Evolutionary conservation across 1,140 invertebrate genomes (phyloP), one percentile per base, ranked within the genome.

Genomic region (Eumaeus atala): DNA sequence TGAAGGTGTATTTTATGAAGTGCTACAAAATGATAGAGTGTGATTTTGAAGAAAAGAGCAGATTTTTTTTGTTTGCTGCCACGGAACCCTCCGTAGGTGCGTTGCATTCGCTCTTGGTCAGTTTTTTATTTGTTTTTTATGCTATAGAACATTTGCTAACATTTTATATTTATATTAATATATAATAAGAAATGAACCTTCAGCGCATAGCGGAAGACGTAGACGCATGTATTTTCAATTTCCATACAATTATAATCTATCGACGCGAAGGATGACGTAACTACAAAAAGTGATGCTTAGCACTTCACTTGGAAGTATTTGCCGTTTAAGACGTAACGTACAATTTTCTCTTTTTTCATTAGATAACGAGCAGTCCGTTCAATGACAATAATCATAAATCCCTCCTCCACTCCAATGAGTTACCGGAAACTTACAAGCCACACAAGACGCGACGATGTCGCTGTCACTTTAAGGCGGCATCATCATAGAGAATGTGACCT

Each of bases 241-340:
- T 44, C 40, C 40, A 44, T 44, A 44, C 40, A 44, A 44, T 44
- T 44, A 44, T 44, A 14, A 44, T 44, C 40, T 12, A 44, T 44
- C 8, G 14, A 12, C n/a, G 12, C 10, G 37, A n/a, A n/a, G 38
- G 12, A 3, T 44, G 40, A 44, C 14, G 40, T 44, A 44, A 44
- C 40, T 16, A 16, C 17, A 44, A 44, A 44, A 44, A 44, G 14
- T 16, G 40, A 14, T 16, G 17, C 40, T 44, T 44, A 44, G 40
- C 40, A 16, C 14, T 7, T n/a, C 16, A 8, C 7, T 44, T 9
- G 14, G 14, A 44, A 44, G 17, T 16, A 16, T 14, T 44, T 18
- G 17, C 3, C 40, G 9, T 14, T 28, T 28, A 44, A 14, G 40
- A 44, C 16, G 12, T 14, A 40, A 44, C n/a, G 5, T 1, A 44